Evolutionary conservation across 1,140 invertebrate species (phyloP), one percentile per base, ranked within the genome.

Genomic region (Archivesica marissinica): DNA sequence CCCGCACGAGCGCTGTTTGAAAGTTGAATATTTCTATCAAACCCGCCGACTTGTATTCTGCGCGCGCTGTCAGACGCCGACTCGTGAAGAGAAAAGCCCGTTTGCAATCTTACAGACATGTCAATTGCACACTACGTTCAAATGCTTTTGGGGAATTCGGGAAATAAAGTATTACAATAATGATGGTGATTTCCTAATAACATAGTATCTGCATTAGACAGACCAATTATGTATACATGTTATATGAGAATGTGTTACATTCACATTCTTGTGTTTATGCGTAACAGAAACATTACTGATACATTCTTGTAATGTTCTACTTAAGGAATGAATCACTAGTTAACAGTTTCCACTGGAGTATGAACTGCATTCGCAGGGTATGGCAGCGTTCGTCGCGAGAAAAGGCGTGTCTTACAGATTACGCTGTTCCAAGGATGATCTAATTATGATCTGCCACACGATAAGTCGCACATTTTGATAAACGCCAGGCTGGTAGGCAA

Each of bases 1-100:
- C 76, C 54, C 30, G 39, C 39, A 47, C 39, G 76, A 47, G 41
- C 54, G 25, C 56, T 59, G 76, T 78, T 64, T 78, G 76, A 78
- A 64, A 30, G 56, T 59, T 64, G 23, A 64, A 33, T 28, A 30
- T 64, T 64, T 30, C 76, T 64, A 78, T 78, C 76, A 78, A 59
- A 47, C 6, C 23, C 38, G 33, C 25, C 25, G 76, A 17, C 41
- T 64, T 64, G 50, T 78, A 78, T 78, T 78, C 76, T 64, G 23
- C 33, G 23, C 28, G 30, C 76, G 15, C 76, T 41, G 59, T 64
- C 33, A 41, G 54, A 4, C 11, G n/a, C 76, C 2, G 15, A 7
- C 38, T 78, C 54, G n/a, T 64, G 44, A 64, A 13, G 59, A 23
- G 54, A 38, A 64, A 33, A 15, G 28, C 50, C 23, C 23, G 76